Base-by-base conservation (phyloP, 2,888 invertebrate species). In the Chrysolina haemoptera region DNA sequence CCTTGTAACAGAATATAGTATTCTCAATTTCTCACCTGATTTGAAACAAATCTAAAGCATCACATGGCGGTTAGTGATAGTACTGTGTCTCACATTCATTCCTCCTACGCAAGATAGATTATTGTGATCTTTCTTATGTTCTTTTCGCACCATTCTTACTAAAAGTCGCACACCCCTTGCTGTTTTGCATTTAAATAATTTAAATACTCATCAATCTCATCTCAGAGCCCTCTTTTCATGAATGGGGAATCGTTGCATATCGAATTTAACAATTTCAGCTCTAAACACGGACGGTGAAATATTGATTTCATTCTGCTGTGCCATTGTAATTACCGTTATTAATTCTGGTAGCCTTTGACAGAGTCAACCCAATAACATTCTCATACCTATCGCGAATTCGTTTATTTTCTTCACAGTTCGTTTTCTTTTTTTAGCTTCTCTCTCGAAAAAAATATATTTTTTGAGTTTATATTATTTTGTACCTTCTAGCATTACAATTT, bases 121-220 rank as follows among this genome's bases (percentile, higher is more conserved):
- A 80, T 78, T 77, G 82, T 80, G 80, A 86, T 86, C 85, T 83
- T 83, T 86, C 84, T 84, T 82, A 77, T 78, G 78, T 80, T 81
- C 82, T 82, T 75, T 77, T 79, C 78, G 79, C 80, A 71, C 79
- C 74, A 76, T 80, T 78, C 78, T 76, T 77, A 73, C 79, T 75
- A 73, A 72, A 71, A 79, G 78, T 79, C 81, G 78, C 80, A 78
- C 78, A 76, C 76, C 71, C 77, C 76, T 76, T 77, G 77, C 84
- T 85, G 82, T 79, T 85, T 85, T 84, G 82, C 83, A 85, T 85
- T 85, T 84, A 83, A 84, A 84, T 83, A 82, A 84, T 83, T 82
- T 83, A 81, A 83, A 82, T 76, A 80, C 78, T 69, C 76, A 81
- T 81, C 79, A 81, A 80, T 80, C 80, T 77, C 75, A 75, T 77